Evolutionary conservation across 1,140 invertebrate genomes (phyloP), one percentile per base, ranked within the genome.

Genomic region (Rhopalosiphum padi): DNA sequence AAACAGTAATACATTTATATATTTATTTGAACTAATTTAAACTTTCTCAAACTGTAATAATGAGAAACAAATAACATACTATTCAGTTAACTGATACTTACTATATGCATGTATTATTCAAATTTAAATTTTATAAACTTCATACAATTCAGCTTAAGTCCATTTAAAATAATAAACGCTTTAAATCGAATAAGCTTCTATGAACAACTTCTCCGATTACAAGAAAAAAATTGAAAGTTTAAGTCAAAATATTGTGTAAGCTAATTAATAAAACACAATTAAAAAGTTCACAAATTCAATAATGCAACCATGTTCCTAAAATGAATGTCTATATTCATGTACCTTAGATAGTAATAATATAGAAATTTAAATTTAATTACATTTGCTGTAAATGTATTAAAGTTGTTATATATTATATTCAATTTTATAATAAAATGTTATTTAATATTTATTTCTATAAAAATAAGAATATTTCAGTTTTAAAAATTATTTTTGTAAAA

Each of bases 61-160:
- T 46, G n/a, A 87, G 3, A 87, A 87, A 48, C 18, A 87, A 87
- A 87, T 51, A 51, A 35, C 18, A 35, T 37, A 22, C 86, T n/a
- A 21, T 51, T 41, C 30, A 87, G 5, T 51, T 7, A 23, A 48
- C 46, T 6, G 43, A n/a, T n/a, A 87, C 41, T 68, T 43, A n/a
- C 9, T 30, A 87, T 30, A 87, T 5, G 43, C 23, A 2, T 21
- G 30, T 15, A 15, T 6, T 2, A 41, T 85, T 43, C 37, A 11
- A 85, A 85, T 85, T 85, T 85, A 37, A 21, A 43, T 85, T 86
- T 86, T n/a, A n/a, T 87, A 23, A 48, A 87, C 46, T 48, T 21
- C 11, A 48, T 87, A 30, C 15, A 6, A 30, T 35, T 22, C 30
- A 48, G 30, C 86, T 48, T 15, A 48, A 87, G 85, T 87, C n/a